Evolutionary conservation across 2,113 vertebrate species (phyloP), one percentile per base, ranked within the genome.

Genomic region (Paradoxurus hermaphroditus): DNA sequence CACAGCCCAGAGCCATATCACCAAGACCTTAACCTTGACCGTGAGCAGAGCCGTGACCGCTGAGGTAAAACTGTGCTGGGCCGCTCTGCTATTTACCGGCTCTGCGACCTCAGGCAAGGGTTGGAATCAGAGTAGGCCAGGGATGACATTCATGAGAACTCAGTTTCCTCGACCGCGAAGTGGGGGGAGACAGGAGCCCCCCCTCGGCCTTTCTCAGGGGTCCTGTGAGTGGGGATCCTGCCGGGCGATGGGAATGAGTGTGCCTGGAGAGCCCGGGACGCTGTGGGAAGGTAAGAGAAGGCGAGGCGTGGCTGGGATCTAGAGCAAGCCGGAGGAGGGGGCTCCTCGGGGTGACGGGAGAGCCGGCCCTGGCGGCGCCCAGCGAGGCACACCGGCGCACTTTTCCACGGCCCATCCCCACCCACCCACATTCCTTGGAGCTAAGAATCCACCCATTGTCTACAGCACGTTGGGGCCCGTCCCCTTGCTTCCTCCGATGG

Each of bases 201-300:
- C 5, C 4, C 4, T 12, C 9, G 0, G 9, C 6, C 14, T 86
- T 91, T 59, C 39, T 89, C 39, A 27, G 51, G 51, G 46, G 41
- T 41, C 4, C 25, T 59, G 18, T 34, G 29, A 81, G n/a, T 12
- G 41, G 46, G 41, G 46, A 11, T 86, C 16, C 46, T 2, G 0
- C 15, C 49, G 67, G 56, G 16, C 0, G 0, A 16, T 1, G 41
- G 53, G 31, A 70, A 44, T 41, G 9, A 31, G 7, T 0, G 11
- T 49, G 27, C 49, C 36, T 27, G 12, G 44, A 49, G 14, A 49
- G 49, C 49, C 12, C 49, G 4, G 49, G 11, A 49, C 49, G 4
- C 49, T 49, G 49, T 49, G 2, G 13, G 39, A 56, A n/a, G 3
- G 3, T 34, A 23, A 0, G 1, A 34, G 70, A 56, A 46, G 73